Evolutionary conservation across 2,888 invertebrate species (phyloP).

Genomic region (Gisinianus flammeolus): DNA sequence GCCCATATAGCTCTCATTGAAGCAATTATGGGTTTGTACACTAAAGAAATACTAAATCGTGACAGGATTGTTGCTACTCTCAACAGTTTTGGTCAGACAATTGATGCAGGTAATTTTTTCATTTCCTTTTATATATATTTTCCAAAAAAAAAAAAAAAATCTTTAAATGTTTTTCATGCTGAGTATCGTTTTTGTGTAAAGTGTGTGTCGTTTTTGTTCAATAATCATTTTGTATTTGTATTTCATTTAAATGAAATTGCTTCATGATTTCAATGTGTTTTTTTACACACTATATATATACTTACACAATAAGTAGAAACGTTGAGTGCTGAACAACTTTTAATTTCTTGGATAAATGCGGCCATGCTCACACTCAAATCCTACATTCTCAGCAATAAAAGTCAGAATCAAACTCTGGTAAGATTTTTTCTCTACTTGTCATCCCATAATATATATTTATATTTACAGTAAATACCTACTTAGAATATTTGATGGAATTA

Average conservation of each 20-base stretch:
- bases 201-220: neutral
- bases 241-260: neutral
- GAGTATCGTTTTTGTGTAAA: neutral
- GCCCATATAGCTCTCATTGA: constrained; percentile 58
- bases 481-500: too few species aligned
- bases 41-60: constrained; percentile 54
- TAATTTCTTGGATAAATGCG: constrained; percentile 57
- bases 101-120: constrained; percentile 54
- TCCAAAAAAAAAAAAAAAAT: neutral
- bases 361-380: constrained; percentile 54
- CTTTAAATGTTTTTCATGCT: neutral
- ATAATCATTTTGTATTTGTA: too few species aligned
- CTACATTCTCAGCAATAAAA: constrained; percentile 53
- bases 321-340: constrained; percentile 53
- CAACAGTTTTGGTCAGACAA: constrained; percentile 51
- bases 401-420: constrained; percentile 50
- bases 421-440: constrained; percentile 4
- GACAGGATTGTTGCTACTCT: constrained; percentile 54
- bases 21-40: constrained; percentile 57
- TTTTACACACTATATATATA: constrained; percentile 17
- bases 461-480: too few species aligned
- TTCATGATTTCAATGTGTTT: neutral
- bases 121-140: neutral
- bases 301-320: constrained; percentile 52
- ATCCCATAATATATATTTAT: too few species aligned